These are phyloP conservation scores for Pelobates fuscus DNA, from an alignment of 2,113 vertebrate species.

Conservation along the genomic window DNA sequence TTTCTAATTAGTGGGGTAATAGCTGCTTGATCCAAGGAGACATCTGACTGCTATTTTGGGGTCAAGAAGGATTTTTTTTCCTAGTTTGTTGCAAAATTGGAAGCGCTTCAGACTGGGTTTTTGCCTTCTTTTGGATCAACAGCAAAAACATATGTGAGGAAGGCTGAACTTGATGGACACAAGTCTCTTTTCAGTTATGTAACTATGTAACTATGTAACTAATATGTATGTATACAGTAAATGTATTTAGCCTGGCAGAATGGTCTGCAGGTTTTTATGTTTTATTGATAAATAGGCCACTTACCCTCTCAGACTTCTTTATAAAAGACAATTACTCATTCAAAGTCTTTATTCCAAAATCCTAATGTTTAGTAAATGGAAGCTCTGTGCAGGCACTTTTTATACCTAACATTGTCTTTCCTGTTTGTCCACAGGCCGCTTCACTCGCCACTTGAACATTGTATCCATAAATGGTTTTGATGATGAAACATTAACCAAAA, in stretches of 20 bases:
- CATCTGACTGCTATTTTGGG: no score
- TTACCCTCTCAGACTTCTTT: background rate
- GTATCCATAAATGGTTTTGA: constrained; percentile 83
- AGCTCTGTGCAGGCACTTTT: background rate
- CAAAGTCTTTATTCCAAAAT: background rate
- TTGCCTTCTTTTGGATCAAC: no score
- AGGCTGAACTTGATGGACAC: no score
- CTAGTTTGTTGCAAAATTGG: no score
- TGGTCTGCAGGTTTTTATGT: background rate
- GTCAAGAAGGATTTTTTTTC: no score
- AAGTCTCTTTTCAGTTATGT: no score
- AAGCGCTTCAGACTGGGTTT: no score
- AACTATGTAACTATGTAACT: no score
- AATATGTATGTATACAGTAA: background rate
- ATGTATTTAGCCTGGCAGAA: background rate
- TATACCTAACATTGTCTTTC: background rate
- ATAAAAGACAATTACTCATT: background rate
- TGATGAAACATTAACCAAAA: constrained; percentile 82
- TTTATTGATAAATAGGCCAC: background rate
- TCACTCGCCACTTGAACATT: constrained; percentile 87
- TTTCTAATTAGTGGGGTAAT: no score
- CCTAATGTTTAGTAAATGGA: background rate
- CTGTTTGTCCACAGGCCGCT: constrained; percentile 72
- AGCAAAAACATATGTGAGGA: no score
- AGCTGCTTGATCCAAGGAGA: no score